These are phyloP conservation scores for Artemisiospiza belli DNA, from an alignment of 2,113 vertebrate genomes.

Conservation along the genomic window DNA sequence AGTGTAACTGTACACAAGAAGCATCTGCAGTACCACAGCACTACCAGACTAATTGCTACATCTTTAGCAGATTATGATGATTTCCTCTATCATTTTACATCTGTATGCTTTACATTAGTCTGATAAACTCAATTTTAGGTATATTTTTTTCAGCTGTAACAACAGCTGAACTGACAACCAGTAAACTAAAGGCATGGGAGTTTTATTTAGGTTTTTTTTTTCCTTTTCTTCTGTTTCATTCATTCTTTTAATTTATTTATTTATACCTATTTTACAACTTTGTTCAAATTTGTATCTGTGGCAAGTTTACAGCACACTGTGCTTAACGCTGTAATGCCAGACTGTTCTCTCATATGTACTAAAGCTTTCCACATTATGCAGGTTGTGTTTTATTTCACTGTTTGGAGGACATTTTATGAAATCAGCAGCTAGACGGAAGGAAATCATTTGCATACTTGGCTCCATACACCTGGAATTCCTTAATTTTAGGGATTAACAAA, in stretches of 20 bases:
- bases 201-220: neutral
- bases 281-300: conserved; percentile 74
- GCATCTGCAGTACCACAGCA: neutral
- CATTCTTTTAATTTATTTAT: conserved; percentile 44
- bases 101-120: neutral
- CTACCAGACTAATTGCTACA: neutral
- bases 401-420: conserved; percentile 76
- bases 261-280: conserved; percentile 68
- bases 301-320: conserved; percentile 61
- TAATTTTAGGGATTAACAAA: conserved; percentile 81
- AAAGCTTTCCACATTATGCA: conserved; percentile 68
- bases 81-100: conserved; percentile 32
- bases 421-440: conserved; percentile 76
- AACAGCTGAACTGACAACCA: neutral
- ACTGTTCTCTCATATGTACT: conserved; percentile 55
- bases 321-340: conserved; percentile 70
- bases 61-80: neutral
- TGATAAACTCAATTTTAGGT: conserved; percentile 22
- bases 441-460: conserved; percentile 83
- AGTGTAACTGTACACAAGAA: neutral
- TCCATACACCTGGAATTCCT: conserved; percentile 81
- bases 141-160: conserved; percentile 51
- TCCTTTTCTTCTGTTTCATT: neutral
- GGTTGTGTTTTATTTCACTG: conserved; percentile 73
- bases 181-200: neutral